Evolutionary conservation across 2,797 vertebrate genomes (phyloP), one percentile per base, ranked within the genome.

Genomic region (Tiaroga cobitis): DNA sequence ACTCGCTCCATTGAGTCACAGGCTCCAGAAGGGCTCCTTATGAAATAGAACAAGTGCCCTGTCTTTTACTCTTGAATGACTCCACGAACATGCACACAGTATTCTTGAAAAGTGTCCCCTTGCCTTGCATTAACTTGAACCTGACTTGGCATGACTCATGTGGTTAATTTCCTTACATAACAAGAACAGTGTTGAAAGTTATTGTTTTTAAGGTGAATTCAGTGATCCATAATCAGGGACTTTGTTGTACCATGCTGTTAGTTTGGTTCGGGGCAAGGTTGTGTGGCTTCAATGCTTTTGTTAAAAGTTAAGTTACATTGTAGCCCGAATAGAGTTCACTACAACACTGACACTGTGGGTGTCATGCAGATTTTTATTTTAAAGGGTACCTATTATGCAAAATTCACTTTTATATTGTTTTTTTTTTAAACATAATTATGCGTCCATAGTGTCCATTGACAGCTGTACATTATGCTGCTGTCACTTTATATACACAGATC

Each of bases 231-330:
- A 85, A 85, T 80, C 51, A 51, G 43, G 78, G 41, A 74, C 84
- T 73, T 69, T 65, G 54, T 41, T 59, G 56, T 79, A 73, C 16
- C 63, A 69, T 65, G 34, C 83, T 59, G 83, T 63, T 80, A 51
- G 54, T 81, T 85, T 85, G 84, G 77, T 80, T 85, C 41, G 69
- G 69, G 84, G 78, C 84, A 85, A 85, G 84, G 78, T 81, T 85
- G 77, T 67, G 76, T 74, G 80, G 34, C 49, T 70, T 81, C n/a
- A 81, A 37, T 41, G 51, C 21, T 49, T 54, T 65, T 56, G 46
- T 34, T 61, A 61, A 84, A 77, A 70, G 65, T 61, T 68, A 69
- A 65, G 13, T 84, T 70, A 69, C 61, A 76, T 7, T 78, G n/a
- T 59, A 70, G 26, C n/a, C 34, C 2, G 11, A 43, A 75, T 65